Base-by-base conservation (phyloP, 2,888 invertebrate genomes). In the Caenorhabditis zanzibari region DNA sequence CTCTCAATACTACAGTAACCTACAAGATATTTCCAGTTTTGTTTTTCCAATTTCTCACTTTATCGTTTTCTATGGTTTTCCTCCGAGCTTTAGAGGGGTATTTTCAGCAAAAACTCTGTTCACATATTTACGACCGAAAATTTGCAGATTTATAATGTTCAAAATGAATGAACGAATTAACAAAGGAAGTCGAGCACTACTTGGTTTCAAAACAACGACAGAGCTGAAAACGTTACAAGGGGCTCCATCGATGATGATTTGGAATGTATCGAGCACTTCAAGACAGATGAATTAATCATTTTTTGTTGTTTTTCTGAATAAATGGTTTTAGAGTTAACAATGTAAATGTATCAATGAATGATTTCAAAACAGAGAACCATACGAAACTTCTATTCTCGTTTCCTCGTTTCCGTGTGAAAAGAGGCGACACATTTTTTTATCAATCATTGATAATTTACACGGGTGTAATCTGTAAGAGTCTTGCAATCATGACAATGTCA, bases 51-150 rank as follows among this genome's bases (percentile, higher is more conserved):
- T 81, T 81, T 56, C 44, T 74, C 16, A 74, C 74, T 10, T 41
- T 81, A 32, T 73, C 73, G 7, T 74, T 74, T 24, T 81, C 81
- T n/a, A 74, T 81, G 64, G 81, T 81, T 9, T 81, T 81, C 58
- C 22, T 74, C 7, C 38, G 74, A 56, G 69, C 68, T n/a, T 3
- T 81, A 10, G 81, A 81, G 35, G 81, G 81, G 74, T 81, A 26
- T 24, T 35, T 47, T n/a, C n/a, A 9, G 5, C 41, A 6, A 26
- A 54, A n/a, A n/a, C n/a, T n/a, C n/a, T n/a, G n/a, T n/a, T n/a
- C n/a, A n/a, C n/a, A n/a, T n/a, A n/a, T 24, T 12, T 14, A 26
- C 10, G 38, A 10, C 12, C 6, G 28, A 2, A 38, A 52, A 19
- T 47, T 22, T 64, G 41, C 24, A 80, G 80, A 32, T 38, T 81